Base-by-base conservation (phyloP, 1,140 invertebrate species). In the Agrilus planipennis region DNA sequence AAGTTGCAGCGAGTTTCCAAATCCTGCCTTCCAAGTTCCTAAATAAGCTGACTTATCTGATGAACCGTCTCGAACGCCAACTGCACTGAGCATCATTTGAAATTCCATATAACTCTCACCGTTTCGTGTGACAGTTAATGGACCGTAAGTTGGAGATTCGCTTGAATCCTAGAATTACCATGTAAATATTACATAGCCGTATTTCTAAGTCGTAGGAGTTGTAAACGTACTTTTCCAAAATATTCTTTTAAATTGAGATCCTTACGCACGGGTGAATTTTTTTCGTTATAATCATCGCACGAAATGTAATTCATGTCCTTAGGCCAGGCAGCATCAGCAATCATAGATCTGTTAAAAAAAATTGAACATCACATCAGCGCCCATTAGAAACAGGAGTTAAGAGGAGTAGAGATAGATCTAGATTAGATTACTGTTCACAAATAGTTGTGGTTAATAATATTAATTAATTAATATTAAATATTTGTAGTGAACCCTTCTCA, bases 211-310 rank as follows among this genome's bases (percentile, higher is more conserved):
- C 11, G 15, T 31, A 12, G 19, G 14, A 18, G 10, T 32, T 28
- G 3, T 30, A 27, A 30, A 39, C 15, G 35, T 45, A 67, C 65
- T 46, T 63, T 55, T 48, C 53, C 59, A 4, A 70, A 48, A 38
- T 58, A 55, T 41, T 55, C 60, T 40, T 55, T 57, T 11, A 69
- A 40, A 45, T 69, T 57, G 14, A 69, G 44, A 34, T 58, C 57
- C 16, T 51, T 41, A 17, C 59, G 42, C 40, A 51, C 49, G 2
- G 80, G 79, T 17, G 75, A 76, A 58, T 77, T 81, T 39, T 77
- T 76, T 10, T 75, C 76, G 52, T 79, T 76, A 53, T 82, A 87
- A 12, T 80, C 75, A 49, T 86, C 78, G 51, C 83, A 88, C 22
- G 70, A 75, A 23, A 83, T 73, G 55, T 82, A 84, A 54, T 72